Evolutionary conservation across 2,797 vertebrate species (phyloP).

Genomic region (Ceryle rudis): DNA sequence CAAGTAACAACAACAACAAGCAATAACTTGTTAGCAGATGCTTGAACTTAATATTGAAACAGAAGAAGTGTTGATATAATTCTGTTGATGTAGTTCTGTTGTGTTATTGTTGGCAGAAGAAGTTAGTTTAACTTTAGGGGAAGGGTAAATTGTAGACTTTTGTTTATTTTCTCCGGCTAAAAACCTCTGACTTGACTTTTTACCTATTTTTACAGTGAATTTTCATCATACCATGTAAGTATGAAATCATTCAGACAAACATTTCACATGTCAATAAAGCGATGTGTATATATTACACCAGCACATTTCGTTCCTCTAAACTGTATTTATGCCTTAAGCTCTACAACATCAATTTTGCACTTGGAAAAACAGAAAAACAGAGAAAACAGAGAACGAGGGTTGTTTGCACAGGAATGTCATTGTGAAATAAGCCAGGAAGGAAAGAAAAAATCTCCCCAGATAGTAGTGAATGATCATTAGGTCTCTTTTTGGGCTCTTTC

Average conservation of each 20-base stretch:
- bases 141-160: conserved; percentile 46
- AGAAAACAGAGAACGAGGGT: neutral
- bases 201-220: conserved; percentile 60
- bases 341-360: neutral
- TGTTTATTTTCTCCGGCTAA: conserved; percentile 48
- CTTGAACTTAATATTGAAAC: conserved; percentile 65
- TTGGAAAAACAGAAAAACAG: neutral
- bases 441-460: neutral
- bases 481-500: neutral
- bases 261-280: conserved; percentile 56
- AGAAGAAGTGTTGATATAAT: conserved; percentile 64
- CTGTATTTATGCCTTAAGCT: neutral
- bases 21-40: conserved; percentile 68
- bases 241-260: conserved; percentile 44
- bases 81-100: conserved; percentile 51
- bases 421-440: neutral
- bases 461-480: neutral
- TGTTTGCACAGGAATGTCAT: neutral
- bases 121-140: conserved; percentile 43
- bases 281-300: neutral
- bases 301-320: conserved; percentile 11
- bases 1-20: conserved; percentile 64
- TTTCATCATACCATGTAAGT: conserved; percentile 36
- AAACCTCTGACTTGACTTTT: conserved; percentile 50
- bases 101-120: conserved; percentile 58